Percentiles rank a stretch among this genome's conserved stretches.
Evolutionary conservation across 2,113 vertebrate species (phyloP).

Genomic region (Crotalus tigris): DNA sequence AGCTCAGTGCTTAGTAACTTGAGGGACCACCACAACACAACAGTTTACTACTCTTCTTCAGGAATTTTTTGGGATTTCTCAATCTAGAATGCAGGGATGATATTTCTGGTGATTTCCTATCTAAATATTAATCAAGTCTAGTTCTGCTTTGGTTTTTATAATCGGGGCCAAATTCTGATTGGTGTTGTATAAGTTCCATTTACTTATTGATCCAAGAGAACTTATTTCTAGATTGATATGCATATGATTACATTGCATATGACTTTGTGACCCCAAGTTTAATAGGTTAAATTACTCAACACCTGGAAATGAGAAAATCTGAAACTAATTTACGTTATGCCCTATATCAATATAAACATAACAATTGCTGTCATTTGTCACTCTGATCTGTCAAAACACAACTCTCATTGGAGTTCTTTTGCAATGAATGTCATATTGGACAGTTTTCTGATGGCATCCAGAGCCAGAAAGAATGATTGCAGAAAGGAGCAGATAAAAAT

Average conservation of each 20-base stretch:
- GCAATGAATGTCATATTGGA: too few relatives aligned
- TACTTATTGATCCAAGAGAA: not conserved
- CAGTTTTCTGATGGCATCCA: too few relatives aligned
- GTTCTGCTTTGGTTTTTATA: not conserved
- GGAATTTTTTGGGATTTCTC: not conserved
- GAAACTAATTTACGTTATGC: not conserved
- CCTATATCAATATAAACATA: not conserved
- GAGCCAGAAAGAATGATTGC: too few relatives aligned
- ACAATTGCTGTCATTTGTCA: not conserved
- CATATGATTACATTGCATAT: not conserved
- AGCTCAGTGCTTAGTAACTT: not conserved
- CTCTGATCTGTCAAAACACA: too few relatives aligned
- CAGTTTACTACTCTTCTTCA: not conserved
- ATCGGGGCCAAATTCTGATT: not conserved
- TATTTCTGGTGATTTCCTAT: not conserved
- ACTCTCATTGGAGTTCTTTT: too few relatives aligned
- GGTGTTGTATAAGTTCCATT: not conserved
- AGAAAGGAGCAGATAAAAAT: too few relatives aligned
- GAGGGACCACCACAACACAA: not conserved
- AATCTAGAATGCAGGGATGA: not conserved
- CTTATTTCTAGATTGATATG: not conserved
- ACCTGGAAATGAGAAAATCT: not conserved
- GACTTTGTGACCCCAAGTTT: not conserved
- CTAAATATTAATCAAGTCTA: not conserved
- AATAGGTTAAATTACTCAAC: not conserved